These are phyloP conservation scores for Sardinella longiceps DNA, from an alignment of 2,797 vertebrate genomes.

Conservation along the genomic window DNA sequence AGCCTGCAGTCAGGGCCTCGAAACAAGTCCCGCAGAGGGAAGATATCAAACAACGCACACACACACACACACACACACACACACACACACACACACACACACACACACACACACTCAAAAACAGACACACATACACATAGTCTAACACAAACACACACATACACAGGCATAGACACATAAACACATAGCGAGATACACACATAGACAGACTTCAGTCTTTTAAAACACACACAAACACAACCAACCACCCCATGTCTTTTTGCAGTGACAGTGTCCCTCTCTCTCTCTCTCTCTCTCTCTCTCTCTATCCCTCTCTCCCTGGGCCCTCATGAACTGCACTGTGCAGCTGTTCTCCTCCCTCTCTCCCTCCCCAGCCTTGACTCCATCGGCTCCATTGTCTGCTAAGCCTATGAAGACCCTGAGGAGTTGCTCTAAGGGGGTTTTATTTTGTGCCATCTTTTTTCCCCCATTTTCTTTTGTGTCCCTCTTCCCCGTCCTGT, in stretches of 20 bases:
- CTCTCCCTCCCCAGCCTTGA: not conserved
- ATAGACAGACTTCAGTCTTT: no score
- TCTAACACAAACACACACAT: not conserved
- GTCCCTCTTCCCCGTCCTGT: not conserved
- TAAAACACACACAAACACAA: not conserved
- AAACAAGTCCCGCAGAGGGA: not conserved
- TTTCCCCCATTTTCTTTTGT: not conserved
- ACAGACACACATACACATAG: not conserved
- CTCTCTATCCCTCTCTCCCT: not conserved
- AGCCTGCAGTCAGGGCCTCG: not conserved
- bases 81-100: not conserved
- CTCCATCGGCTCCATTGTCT: not conserved
- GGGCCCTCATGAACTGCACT: not conserved
- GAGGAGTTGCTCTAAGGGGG: not conserved
- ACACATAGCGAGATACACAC: not conserved
- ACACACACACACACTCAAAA: not conserved
- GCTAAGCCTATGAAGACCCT: not conserved
- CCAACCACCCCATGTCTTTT: not conserved
- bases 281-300: not conserved
- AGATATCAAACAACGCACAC: constrained; percentile 21
- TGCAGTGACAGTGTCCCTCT: not conserved
- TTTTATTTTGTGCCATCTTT: not conserved
- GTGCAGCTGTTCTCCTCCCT: not conserved
- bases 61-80: not conserved
- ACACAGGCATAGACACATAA: not conserved